Base-by-base conservation (phyloP, 2,797 vertebrate genomes). In the Acanthopagrus latus region DNA sequence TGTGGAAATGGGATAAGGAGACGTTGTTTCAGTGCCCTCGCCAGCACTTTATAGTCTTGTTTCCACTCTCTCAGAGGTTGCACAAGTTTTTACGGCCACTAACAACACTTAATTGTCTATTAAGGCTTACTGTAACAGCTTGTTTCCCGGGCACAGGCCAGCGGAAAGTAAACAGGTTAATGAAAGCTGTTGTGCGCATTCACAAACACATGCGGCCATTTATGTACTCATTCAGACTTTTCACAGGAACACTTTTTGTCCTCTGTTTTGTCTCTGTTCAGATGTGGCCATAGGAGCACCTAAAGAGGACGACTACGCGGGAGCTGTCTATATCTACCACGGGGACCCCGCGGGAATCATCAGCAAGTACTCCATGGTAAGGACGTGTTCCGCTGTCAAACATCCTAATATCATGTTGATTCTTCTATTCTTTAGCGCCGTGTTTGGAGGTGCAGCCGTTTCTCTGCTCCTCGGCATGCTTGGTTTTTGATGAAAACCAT, bases 231-330 rank as follows among this genome's bases (percentile, higher is more conserved):
- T 54, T 81, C 52, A 76, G 14, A 3, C 46, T 54, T 81, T 74
- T 80, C 41, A 56, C 43, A 71, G 20, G 71, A 72, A 68, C 43
- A 13, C 25, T 38, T 63, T 67, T 77, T 79, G 27, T 78, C 20
- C 27, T 78, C n/a, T 71, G 2, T 78, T 68, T 87, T 44, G 27
- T 27, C 27, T 76, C 21, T 64, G 46, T 25, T 70, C 84, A 99
- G 98, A 99, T 90, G 96, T 99, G 46, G 98, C 98, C 63, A 94
- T 99, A 78, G 98, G 98, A 20, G 98, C 98, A 0, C 97, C 98
- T 14, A 96, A 98, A 89, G 98, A 99, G 77, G 97, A 99, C 1
- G 96, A 99, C 87, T 98, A 96, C 23, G 38, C 88, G 1, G 98
- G 98, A 80, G 97, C 97, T 0, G 96, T 99, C 17, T 99, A 99